Conservation (phyloP, 2,113 vertebrate genomes). For the Rhineura floridana region DNA sequence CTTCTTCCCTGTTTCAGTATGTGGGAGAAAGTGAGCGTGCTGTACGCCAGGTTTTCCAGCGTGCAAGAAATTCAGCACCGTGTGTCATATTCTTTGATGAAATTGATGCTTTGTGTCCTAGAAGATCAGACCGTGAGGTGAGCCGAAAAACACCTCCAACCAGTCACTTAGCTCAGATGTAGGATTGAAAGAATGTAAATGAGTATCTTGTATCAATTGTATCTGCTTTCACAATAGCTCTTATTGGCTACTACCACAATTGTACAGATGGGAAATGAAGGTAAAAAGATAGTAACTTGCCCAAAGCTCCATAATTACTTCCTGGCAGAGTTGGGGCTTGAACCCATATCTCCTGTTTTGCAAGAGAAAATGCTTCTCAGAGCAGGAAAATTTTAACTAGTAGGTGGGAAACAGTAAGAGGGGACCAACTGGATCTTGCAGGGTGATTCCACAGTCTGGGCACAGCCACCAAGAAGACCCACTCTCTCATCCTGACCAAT, state of each 20-base stretch:
- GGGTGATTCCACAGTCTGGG: too few relatives aligned
- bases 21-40: conserved; percentile 96
- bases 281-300: not conserved
- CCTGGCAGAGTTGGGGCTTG: not conserved
- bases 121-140: conserved; percentile 93
- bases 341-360: not conserved
- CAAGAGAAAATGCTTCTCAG: too few relatives aligned
- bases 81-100: conserved; percentile 99
- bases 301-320: not conserved
- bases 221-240: not conserved
- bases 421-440: too few relatives aligned
- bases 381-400: too few relatives aligned
- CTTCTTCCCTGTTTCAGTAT: conserved; percentile 76
- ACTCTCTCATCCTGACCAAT: too few relatives aligned
- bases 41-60: conserved; percentile 93
- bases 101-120: conserved; percentile 94
- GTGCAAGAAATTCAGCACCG: conserved; percentile 90
- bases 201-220: not conserved
- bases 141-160: conserved; percentile 44
- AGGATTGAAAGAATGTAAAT: not conserved
- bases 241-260: not conserved
- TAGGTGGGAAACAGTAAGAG: too few relatives aligned
- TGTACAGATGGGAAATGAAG: not conserved
- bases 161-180: not conserved
- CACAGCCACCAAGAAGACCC: too few relatives aligned